Percentiles rank a stretch among this genome's conserved stretches.
Conservation (phyloP, 2,888 invertebrate genomes). For the Lasioglossum malachurum region DNA sequence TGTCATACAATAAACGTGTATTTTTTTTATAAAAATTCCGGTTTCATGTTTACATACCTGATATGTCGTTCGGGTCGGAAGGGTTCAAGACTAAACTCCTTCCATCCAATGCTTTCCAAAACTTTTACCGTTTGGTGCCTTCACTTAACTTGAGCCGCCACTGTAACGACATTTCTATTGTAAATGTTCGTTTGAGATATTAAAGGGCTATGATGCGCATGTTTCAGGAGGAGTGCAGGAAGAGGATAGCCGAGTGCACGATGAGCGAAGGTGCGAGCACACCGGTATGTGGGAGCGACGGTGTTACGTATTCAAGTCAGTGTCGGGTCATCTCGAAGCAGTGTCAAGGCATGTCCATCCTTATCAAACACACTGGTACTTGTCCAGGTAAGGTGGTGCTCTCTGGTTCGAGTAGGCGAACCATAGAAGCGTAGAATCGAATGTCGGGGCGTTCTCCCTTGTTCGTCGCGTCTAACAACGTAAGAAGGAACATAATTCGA, state of each 20-base stretch:
- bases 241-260: slow-evolving; percentile 81
- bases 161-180: too few relatives aligned
- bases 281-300: slow-evolving; percentile 92
- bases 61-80: too few relatives aligned
- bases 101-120: too few relatives aligned
- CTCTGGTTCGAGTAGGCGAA: slow-evolving; percentile 30
- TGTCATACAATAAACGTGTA: too few relatives aligned
- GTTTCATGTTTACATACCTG: too few relatives aligned
- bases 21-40: too few relatives aligned
- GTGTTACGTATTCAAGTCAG: slow-evolving; percentile 92
- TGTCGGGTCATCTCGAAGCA: slow-evolving; percentile 92
- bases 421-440: background rate
- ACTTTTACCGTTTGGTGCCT: too few relatives aligned
- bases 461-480: slow-evolving; percentile 21
- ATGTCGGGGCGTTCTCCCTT: background rate
- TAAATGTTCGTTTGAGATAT: background rate
- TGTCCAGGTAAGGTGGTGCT: slow-evolving; percentile 87
- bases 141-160: too few relatives aligned
- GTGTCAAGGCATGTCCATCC: slow-evolving; percentile 91
- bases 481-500: slow-evolving; percentile 34
- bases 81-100: too few relatives aligned
- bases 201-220: slow-evolving; percentile 13
- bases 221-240: slow-evolving; percentile 82
- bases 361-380: slow-evolving; percentile 90
- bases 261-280: slow-evolving; percentile 75